Conservation (phyloP, 2,797 vertebrate species). For the Cetoscarus ocellatus region DNA sequence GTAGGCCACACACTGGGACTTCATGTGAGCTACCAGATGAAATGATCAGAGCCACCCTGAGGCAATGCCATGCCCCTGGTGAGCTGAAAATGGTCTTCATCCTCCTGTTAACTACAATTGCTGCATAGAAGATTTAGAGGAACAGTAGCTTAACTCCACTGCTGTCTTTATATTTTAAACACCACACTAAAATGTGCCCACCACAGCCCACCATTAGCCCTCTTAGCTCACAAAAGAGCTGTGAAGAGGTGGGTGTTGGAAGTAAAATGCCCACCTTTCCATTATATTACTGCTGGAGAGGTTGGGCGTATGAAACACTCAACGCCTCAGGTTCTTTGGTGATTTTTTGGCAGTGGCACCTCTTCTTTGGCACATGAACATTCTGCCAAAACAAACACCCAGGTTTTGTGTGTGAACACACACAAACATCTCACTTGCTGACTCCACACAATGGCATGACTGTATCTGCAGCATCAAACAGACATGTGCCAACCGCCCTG, state of each 20-base stretch:
- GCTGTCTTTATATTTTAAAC: conserved; percentile 19
- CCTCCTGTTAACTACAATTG: conserved; percentile 39
- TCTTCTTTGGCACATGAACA: conserved; percentile 62
- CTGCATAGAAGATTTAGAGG: conserved; percentile 1
- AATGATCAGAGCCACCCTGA: conserved; percentile 56
- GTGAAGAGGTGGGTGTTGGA: conserved; percentile 25
- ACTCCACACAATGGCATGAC: conserved; percentile 67
- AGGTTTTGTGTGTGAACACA: conserved; percentile 40
- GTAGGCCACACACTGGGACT: conserved; percentile 50
- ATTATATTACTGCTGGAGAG: conserved; percentile 38
- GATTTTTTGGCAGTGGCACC: conserved; percentile 57
- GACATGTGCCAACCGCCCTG: conserved; percentile 69
- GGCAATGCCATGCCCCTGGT: conserved; percentile 42
- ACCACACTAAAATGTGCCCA: conserved; percentile 4
- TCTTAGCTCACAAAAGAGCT: conserved; percentile 36
- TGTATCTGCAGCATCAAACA: conserved; percentile 66
- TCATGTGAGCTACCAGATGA: conserved; percentile 49
- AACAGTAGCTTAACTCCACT: conserved; percentile 14
- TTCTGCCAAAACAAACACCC: conserved; percentile 66
- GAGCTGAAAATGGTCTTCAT: conserved; percentile 54
- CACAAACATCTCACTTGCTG: conserved; percentile 54
- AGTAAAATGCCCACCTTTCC: conserved; percentile 47
- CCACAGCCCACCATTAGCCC: conserved; percentile 31
- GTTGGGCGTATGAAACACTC: conserved; percentile 51
- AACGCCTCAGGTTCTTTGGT: conserved; percentile 55